phyloP scores from a whole-genome alignment of 1,140 invertebrate genomes.

The Psix sp. region DNA sequence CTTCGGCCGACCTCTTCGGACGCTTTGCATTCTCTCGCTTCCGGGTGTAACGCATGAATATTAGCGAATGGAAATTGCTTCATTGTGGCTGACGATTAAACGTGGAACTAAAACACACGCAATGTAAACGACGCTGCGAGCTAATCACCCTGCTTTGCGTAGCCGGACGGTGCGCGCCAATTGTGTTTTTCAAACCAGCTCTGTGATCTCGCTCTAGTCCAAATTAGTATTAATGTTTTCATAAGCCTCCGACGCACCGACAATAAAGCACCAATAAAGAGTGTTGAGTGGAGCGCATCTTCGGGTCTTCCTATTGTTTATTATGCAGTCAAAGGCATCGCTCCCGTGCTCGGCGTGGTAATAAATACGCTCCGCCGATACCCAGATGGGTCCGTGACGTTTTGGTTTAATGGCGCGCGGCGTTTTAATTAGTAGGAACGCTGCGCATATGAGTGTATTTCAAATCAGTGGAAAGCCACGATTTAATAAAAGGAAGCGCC shows the following conservation, averaged over 20 bases:
- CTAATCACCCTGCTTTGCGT: background rate
- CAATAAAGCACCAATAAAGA: constrained; percentile 67
- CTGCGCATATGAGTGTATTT: constrained; percentile 46
- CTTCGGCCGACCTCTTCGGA: no score
- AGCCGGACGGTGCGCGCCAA: background rate
- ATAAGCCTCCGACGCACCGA: constrained; percentile 67
- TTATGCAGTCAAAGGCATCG: constrained; percentile 58
- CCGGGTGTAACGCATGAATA: background rate
- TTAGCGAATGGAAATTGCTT: constrained; percentile 38
- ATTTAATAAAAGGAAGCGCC: constrained; percentile 59
- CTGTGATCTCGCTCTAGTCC: constrained; percentile 8
- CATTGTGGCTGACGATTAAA: constrained; percentile 46
- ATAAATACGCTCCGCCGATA: constrained; percentile 69
- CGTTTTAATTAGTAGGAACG: constrained; percentile 66
- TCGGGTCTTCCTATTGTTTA: constrained; percentile 59
- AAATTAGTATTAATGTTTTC: constrained; percentile 68
- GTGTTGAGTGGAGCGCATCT: constrained; percentile 46
- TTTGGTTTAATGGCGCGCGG: constrained; percentile 63
- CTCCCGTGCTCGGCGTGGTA: constrained; percentile 61
- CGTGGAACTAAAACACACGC: constrained; percentile 49
- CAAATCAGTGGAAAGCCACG: constrained; percentile 55
- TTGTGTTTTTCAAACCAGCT: constrained; percentile 3
- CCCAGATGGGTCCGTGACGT: constrained; percentile 62
- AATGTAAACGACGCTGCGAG: background rate
- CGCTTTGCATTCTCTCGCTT: no score